Percentiles rank a stretch among this genome's conserved stretches.
These are phyloP conservation scores for Cantharis rufa DNA, from an alignment of 2,888 invertebrate species.

Conservation along the genomic window DNA sequence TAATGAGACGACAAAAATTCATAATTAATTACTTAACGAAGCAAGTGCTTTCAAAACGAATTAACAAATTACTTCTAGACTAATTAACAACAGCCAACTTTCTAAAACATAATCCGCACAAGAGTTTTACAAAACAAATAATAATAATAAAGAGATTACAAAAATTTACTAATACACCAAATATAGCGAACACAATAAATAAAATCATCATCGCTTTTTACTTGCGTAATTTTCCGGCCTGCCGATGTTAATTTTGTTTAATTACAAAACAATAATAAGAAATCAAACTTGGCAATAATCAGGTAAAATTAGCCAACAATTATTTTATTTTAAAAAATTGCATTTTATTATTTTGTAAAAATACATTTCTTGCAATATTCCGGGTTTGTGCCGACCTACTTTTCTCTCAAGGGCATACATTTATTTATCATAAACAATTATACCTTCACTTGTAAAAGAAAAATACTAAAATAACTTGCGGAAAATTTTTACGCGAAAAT, in stretches of 20 bases:
- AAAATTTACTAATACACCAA: background rate
- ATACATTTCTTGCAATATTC: slow-evolving; percentile 1
- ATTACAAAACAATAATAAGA: background rate
- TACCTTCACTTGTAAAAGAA: background rate
- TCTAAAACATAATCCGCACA: background rate
- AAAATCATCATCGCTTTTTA: background rate
- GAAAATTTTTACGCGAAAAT: background rate
- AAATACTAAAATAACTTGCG: background rate
- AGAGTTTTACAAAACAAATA: background rate
- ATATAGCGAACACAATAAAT: background rate
- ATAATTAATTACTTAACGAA: background rate
- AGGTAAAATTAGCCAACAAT: background rate
- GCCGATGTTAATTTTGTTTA: background rate
- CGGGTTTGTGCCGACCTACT: background rate
- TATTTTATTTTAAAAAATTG: slow-evolving; percentile 1
- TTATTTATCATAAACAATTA: background rate
- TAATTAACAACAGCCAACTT: background rate
- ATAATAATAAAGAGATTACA: background rate
- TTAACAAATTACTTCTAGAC: background rate
- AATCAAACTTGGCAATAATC: background rate
- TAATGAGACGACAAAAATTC: background rate
- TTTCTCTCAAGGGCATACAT: background rate
- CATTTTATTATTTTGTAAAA: slow-evolving; percentile 2
- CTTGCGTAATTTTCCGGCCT: background rate
- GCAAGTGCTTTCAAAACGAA: background rate